Evolutionary conservation across 2,888 invertebrate species (phyloP), one percentile per base, ranked within the genome.

Genomic region (Homarus gammarus): DNA sequence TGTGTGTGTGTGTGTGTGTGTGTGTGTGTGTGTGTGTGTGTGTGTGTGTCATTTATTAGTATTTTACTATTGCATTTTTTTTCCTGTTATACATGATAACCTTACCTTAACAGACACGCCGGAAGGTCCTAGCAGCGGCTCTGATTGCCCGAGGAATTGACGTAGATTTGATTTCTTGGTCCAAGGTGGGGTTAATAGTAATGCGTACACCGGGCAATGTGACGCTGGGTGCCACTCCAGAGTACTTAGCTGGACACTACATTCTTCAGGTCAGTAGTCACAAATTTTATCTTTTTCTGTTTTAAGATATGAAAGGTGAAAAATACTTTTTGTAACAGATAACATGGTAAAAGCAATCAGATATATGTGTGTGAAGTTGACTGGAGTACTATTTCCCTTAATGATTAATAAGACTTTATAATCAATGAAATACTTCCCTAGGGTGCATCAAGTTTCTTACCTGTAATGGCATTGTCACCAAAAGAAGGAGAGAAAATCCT

Each of bases 131-230:
- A 89, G 99, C 99, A 5, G 93, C 96, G 94, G 97, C 98, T 22
- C 95, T 99, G 70, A 99, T 99, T 86, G 97, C 97, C 93, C 95
- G 99, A 93, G 99, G 99, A 36, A 98, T 99, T 0, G 99, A 99
- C 95, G 95, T 99, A 92, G 99, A 99, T 94, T 99, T 99, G 0
- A 96, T 99, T 87, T 98, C 99, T 94, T 99, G 99, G 99, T 98
- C 98, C 78, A 99, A 99, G 95, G 98, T 99, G 33, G 99, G 99
- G 18, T 95, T 99, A 51, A 98, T 99, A 1, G 96, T 99, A 12
- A 99, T 98, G 94, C 98, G 97, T 92, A 97, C 99, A 0, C 92
- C 90, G 3, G 97, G 99, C 0, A 97, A 98, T 93, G 99, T 99
- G 0, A 99, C 99, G 0, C 95, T 99, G 93, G 99, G 99, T 92